Evolutionary conservation across 2,888 invertebrate species (phyloP).

Genomic region (Agrochola lychnidis): DNA sequence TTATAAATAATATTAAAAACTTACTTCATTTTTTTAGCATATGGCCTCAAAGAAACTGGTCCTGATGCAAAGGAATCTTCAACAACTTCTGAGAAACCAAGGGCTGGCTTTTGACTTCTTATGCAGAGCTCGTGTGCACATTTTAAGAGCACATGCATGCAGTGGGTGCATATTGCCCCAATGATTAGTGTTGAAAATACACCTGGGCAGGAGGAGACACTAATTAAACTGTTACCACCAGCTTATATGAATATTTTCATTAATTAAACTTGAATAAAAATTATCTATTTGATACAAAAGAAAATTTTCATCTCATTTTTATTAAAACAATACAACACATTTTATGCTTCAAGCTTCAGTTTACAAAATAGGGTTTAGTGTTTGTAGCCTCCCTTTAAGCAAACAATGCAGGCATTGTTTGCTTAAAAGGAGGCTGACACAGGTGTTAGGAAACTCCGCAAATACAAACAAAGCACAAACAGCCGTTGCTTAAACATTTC

Average conservation of each 20-base stretch:
- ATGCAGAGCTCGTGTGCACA: slow-evolving; percentile 94
- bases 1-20: slow-evolving; percentile 61
- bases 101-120: slow-evolving; percentile 92
- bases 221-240: neutral
- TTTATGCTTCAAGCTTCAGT: no score
- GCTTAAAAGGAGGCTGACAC: no score
- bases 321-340: no score
- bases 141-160: slow-evolving; percentile 96
- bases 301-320: neutral
- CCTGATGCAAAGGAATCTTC: slow-evolving; percentile 94
- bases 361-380: no score
- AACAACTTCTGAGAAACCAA: slow-evolving; percentile 95
- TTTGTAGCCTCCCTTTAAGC: no score
- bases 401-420: no score
- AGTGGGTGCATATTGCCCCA: slow-evolving; percentile 97
- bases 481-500: neutral
- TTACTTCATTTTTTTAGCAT: slow-evolving; percentile 92
- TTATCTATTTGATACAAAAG: neutral
- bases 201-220: slow-evolving; percentile 80
- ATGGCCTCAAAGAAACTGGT: slow-evolving; percentile 91
- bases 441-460: no score
- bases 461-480: neutral
- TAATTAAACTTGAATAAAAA: neutral
- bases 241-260: neutral
- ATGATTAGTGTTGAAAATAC: slow-evolving; percentile 95